Evolutionary conservation across 2,797 vertebrate species (phyloP).

Genomic region (Rhabdomys pumilio): DNA sequence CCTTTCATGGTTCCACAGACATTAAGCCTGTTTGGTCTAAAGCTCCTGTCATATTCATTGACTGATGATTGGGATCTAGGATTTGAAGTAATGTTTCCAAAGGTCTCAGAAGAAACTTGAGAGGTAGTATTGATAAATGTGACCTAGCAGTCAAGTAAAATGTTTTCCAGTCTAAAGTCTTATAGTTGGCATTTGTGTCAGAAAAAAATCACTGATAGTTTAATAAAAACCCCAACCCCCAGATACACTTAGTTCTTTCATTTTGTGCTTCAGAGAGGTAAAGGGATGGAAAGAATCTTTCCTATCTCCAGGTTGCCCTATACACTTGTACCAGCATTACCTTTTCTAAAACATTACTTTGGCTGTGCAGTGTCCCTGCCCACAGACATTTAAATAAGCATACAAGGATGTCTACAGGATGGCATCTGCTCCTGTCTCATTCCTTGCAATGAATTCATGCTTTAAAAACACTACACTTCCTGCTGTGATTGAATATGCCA

Average conservation of each 20-base stretch:
- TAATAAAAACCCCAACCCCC: background rate
- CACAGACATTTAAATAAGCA: background rate
- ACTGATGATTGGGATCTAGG: background rate
- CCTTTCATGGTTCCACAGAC: too few relatives aligned
- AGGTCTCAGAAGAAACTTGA: background rate
- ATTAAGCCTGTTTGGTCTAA: background rate
- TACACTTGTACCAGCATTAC: background rate
- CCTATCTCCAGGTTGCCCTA: background rate
- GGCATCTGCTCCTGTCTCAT: background rate
- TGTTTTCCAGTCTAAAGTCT: background rate
- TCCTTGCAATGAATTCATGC: background rate
- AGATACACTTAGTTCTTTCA: background rate
- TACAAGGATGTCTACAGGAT: background rate
- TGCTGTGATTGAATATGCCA: slow-evolving; percentile 28
- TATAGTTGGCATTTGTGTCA: background rate
- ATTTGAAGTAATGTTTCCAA: background rate
- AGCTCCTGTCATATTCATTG: background rate
- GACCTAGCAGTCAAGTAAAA: background rate
- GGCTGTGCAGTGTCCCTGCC: background rate
- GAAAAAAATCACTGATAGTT: background rate
- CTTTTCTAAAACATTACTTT: slow-evolving; percentile 50
- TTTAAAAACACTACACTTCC: background rate
- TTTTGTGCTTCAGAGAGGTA: background rate
- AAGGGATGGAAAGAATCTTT: background rate
- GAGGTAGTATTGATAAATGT: background rate